Evolutionary conservation across 2,113 vertebrate species (phyloP).

Genomic region (Calyptomena viridis): DNA sequence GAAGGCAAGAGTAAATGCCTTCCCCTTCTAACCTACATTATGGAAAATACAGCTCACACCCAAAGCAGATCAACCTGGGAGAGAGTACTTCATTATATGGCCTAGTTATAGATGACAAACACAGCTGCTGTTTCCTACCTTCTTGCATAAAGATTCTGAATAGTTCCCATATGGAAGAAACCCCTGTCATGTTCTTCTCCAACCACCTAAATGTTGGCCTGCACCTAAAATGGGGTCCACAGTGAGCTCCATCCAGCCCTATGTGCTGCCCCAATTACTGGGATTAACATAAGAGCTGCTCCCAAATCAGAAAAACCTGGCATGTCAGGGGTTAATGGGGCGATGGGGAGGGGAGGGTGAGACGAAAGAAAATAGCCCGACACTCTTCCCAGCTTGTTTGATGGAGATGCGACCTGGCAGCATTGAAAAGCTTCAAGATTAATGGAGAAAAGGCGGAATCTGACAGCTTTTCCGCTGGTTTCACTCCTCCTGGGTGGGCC

Average conservation of each 20-base stretch:
- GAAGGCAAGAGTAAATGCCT: not conserved
- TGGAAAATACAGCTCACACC: not conserved
- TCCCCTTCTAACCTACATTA: not conserved
- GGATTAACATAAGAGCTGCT: not conserved
- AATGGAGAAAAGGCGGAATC: constrained; percentile 92
- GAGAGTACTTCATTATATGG: not conserved
- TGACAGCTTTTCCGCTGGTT: constrained; percentile 94
- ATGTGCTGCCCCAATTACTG: not conserved
- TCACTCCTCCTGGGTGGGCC: constrained; percentile 96
- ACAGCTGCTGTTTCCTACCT: not conserved
- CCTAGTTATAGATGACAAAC: not conserved
- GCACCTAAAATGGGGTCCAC: not conserved
- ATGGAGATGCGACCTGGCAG: constrained; percentile 97
- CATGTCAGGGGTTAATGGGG: constrained; percentile 77
- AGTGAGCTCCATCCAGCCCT: not conserved
- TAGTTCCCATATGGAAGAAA: not conserved
- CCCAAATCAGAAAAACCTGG: constrained; percentile 4
- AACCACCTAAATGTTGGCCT: not conserved
- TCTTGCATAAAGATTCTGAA: not conserved
- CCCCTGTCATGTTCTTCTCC: not conserved
- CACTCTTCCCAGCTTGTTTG: constrained; percentile 83
- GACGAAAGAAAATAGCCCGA: constrained; percentile 67
- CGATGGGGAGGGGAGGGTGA: constrained; percentile 66
- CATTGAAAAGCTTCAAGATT: constrained; percentile 94
- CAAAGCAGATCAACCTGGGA: not conserved